Evolutionary conservation across 2,888 invertebrate genomes (phyloP).

Genomic region (Acrocera orbiculus): DNA sequence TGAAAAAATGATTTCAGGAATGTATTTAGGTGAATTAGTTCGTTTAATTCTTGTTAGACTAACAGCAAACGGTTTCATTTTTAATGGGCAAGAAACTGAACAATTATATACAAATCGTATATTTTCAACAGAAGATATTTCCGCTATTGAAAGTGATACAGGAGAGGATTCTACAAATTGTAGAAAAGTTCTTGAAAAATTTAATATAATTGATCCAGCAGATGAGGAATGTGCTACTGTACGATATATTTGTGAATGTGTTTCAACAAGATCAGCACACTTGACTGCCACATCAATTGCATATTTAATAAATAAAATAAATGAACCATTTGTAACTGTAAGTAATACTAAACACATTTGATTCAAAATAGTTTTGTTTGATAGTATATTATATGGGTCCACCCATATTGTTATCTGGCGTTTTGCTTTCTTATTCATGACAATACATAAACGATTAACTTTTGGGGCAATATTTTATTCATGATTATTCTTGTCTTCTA

Average conservation of each 20-base stretch:
- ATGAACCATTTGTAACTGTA: conserved; percentile 68
- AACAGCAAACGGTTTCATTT: conserved; percentile 59
- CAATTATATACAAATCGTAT: conserved; percentile 57
- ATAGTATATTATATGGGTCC: too few relatives aligned
- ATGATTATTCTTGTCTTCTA: too few relatives aligned
- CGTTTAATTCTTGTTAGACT: conserved; percentile 72
- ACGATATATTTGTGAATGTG: conserved; percentile 78
- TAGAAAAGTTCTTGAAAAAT: conserved; percentile 68
- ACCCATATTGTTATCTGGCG: too few relatives aligned
- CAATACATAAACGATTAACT: too few relatives aligned
- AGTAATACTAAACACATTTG: neutral
- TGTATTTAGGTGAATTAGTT: conserved; percentile 96
- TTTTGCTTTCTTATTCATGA: too few relatives aligned
- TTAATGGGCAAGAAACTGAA: conserved; percentile 67
- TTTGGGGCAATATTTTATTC: too few relatives aligned
- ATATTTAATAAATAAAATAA: conserved; percentile 79
- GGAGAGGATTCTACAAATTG: conserved; percentile 65
- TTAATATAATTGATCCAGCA: conserved; percentile 63
- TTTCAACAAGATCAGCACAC: conserved; percentile 85
- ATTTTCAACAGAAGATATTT: conserved; percentile 94
- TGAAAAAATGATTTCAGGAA: conserved; percentile 98
- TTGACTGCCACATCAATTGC: conserved; percentile 82
- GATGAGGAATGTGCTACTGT: conserved; percentile 85
- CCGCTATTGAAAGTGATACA: conserved; percentile 87
- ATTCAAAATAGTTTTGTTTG: too few relatives aligned